Evolutionary conservation across 2,888 invertebrate genomes (phyloP).

Genomic region (Sussaba pulchella): DNA sequence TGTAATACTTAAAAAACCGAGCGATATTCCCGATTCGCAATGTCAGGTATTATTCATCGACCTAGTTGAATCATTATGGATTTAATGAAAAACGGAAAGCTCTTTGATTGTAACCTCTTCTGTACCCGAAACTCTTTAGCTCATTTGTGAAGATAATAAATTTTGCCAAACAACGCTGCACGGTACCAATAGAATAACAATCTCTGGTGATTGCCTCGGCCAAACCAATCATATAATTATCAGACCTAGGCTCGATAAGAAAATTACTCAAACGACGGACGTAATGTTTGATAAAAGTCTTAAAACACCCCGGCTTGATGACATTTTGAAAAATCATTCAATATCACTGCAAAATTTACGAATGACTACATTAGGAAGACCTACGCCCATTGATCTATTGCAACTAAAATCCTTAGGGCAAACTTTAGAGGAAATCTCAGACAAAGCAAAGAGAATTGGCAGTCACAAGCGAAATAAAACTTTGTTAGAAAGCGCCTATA

Average conservation of each 20-base stretch:
- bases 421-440: slow-evolving; percentile 15
- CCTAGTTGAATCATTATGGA: too few relatives aligned
- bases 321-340: slow-evolving; percentile 4
- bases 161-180: background rate
- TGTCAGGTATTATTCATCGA: slow-evolving; percentile 25
- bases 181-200: slow-evolving; percentile 24
- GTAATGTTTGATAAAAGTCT: background rate
- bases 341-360: background rate
- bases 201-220: slow-evolving; percentile 8
- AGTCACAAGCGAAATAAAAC: slow-evolving; percentile 19
- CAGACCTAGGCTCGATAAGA: background rate
- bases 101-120: slow-evolving; percentile 22
- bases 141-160: too few relatives aligned
- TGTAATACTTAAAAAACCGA: too few relatives aligned
- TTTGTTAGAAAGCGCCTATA: slow-evolving; percentile 7
- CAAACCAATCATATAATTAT: slow-evolving; percentile 18
- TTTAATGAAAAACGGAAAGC: background rate
- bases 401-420: slow-evolving; percentile 28
- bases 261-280: slow-evolving; percentile 15
- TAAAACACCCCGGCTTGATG: background rate
- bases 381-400: slow-evolving; percentile 24
- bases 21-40: too few relatives aligned
- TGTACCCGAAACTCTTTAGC: slow-evolving; percentile 3
- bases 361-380: slow-evolving; percentile 11
- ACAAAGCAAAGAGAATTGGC: slow-evolving; percentile 25